Base-by-base conservation (phyloP, 1,140 invertebrate genomes). In the Cyclina sinensis region DNA sequence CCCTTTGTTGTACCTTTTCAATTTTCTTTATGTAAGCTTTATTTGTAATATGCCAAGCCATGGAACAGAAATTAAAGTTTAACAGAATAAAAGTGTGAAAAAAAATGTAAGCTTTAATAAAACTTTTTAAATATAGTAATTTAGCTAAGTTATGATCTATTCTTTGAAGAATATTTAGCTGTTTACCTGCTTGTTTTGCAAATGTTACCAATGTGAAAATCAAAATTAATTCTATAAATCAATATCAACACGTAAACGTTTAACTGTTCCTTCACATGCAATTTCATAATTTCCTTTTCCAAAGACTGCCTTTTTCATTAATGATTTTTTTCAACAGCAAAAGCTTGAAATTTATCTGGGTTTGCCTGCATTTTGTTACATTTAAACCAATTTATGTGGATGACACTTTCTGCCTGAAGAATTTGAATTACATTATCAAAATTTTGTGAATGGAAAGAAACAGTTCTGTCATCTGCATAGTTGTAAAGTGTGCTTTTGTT, bases 111-210 rank as follows among this genome's bases (percentile, higher is more conserved):
- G n/a, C n/a, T n/a, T n/a, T n/a, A n/a, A n/a, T n/a, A n/a, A n/a
- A n/a, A n/a, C n/a, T n/a, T n/a, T n/a, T n/a, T n/a, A n/a, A n/a
- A n/a, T n/a, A n/a, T n/a, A n/a, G n/a, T 81, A 73, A 21, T 48
- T 48, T 70, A 62, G n/a, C 24, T 18, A 82, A 48, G 24, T 73
- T 51, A 70, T 12, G 32, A 30, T 62, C 51, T 9, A 85, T 85
- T 48, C 88, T 39, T 62, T 81, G 70, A 32, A 86, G 48, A 18
- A 86, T 30, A 76, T 86, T 90, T 65, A 35, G 9, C 16, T 68
- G 79, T 48, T 48, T 88, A 82, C 82, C 82, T 76, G 43, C 57
- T 46, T 89, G n/a, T 88, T 62, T 84, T 78, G 82, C 90, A 90
- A 24, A 90, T 82, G 54, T 86, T 68, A 35, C 70, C 51, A 37